These are phyloP conservation scores for Mactra quadrangularis DNA, from an alignment of 1,140 invertebrate genomes.

Conservation along the genomic window DNA sequence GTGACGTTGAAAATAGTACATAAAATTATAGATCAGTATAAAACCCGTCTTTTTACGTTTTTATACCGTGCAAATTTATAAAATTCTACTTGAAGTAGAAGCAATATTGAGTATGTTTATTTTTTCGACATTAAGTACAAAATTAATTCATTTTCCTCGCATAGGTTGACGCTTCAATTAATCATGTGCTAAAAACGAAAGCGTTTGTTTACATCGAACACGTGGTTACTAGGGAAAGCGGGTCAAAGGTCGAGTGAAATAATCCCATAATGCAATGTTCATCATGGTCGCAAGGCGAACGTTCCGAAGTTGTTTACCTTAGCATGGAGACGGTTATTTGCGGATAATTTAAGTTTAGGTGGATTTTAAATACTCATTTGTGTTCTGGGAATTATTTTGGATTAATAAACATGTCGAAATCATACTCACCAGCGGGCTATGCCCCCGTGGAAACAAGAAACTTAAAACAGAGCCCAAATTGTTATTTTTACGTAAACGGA, in stretches of 20 bases:
- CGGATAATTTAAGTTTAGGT: constrained; percentile 25
- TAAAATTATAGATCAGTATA: no score
- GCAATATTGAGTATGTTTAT: no score
- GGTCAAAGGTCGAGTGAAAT: constrained; percentile 48
- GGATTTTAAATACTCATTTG: neutral
- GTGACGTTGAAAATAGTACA: no score
- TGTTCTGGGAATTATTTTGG: neutral
- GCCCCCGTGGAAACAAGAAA: constrained; percentile 27
- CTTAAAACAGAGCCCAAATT: constrained; percentile 39
- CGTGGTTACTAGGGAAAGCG: constrained; percentile 60
- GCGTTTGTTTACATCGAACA: constrained; percentile 59
- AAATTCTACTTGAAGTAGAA: no score
- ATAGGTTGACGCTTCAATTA: no score
- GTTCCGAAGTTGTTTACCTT: constrained; percentile 60
- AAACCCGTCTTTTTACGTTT: no score
- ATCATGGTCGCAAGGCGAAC: constrained; percentile 41
- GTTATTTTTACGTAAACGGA: constrained; percentile 51
- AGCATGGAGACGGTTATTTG: constrained; percentile 35
- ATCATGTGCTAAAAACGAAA: no score
- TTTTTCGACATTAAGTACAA: no score
- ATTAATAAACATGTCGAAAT: neutral
- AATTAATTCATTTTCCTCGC: no score
- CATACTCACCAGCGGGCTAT: constrained; percentile 25
- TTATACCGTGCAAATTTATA: no score
- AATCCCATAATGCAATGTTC: constrained; percentile 56